Evolutionary conservation across 1,140 invertebrate genomes (phyloP), one percentile per base, ranked within the genome.

Genomic region (Vanessa atalanta): DNA sequence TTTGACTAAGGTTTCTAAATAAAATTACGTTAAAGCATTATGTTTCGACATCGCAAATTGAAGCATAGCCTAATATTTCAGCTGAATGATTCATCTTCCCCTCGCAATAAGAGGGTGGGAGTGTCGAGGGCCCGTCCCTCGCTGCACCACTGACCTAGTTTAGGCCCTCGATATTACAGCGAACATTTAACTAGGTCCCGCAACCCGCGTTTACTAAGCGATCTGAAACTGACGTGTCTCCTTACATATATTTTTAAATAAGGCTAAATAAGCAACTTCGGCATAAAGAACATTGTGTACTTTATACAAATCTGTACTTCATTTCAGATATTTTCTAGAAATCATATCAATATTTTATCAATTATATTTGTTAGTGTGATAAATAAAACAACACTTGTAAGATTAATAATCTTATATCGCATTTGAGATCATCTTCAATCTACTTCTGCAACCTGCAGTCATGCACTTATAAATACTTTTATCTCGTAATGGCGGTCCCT

Each of bases 61-160:
- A 23, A 43, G 50, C 23, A 67, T n/a, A 15, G 47, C 47, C 68
- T 68, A 75, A 66, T 76, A 70, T 73, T 68, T 60, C 72, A 73
- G 64, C 57, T 78, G 75, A 78, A 79, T 75, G 75, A 51, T 71
- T 79, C 74, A 75, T 70, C 75, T 73, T 78, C 73, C 75, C 79
- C 64, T 77, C 68, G 73, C 65, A 72, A 65, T 73, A 64, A 57
- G 74, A 67, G 80, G 76, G 79, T 65, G 75, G 75, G 76, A 74
- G 76, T 16, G 53, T 70, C 76, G 71, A 80, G 82, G 74, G 76
- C 78, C 77, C 72, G 79, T 80, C 84, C 85, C 84, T 74, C 75
- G 70, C 74, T 91, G 89, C 87, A 90, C 85, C 81, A 88, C 75
- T 91, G 88, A 91, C 89, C 89, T 83, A 91, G 65, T 89, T 91